Base-by-base conservation (phyloP, 2,797 vertebrate species). In the Coranthus polyacanthus region DNA sequence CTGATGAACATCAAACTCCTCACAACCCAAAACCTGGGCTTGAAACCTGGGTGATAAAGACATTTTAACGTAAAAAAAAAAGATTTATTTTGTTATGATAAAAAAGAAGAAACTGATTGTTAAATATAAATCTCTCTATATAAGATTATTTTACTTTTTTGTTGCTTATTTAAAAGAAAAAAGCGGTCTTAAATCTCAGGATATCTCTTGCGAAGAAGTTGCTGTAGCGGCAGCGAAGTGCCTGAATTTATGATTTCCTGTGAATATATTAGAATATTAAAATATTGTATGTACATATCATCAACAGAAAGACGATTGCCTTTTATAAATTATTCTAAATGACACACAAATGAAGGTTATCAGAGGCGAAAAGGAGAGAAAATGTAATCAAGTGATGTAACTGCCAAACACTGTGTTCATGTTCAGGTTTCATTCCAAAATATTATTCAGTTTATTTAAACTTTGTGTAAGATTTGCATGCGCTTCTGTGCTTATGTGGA, bases 41-140 rank as follows among this genome's bases (percentile, higher is more conserved):
- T 54, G 34, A 79, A 81, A 79, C 59, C 84, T 81, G 16, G 42
- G 57, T 71, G 81, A 72, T 38, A 85, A 87, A 91, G 89, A 92
- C 77, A 77, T 90, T 89, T 85, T 82, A 71, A 79, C 66, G 64
- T 37, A 58, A 42, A 66, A 83, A 86, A 84, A 84, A 89, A 92
- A 91, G 90, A 92, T 93, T 92, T 94, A 95, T 95, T 94, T 95
- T 94, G 92, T 79, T 94, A 94, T 91, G 82, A 83, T 91, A 91
- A 83, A 90, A 81, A 82, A 87, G 72, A 85, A 87, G 79, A 85
- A 86, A 74, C 45, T 71, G 84, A 93, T 93, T 93, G 86, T 93
- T 93, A 90, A 93, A 92, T 94, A 94, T 93, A 93, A 94, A 94
- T 93, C 82, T 90, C 88, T 93, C 84, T 93, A 92, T 94, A 95